Conservation (phyloP, 35 echinoderm and acorn worm genomes). For the Apostichopus californicus region DNA sequence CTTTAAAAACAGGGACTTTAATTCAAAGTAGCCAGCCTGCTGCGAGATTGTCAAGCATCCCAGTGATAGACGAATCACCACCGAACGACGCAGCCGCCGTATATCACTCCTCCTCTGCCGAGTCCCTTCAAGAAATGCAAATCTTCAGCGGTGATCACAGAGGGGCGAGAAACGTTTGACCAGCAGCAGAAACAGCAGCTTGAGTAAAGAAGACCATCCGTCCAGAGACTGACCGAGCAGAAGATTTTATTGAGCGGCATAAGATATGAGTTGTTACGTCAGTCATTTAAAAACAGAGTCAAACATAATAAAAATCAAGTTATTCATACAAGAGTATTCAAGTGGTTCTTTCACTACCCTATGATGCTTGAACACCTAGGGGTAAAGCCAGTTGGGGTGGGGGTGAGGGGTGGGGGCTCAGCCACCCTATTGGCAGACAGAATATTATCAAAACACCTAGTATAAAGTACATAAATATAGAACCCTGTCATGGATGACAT, state of each 20-base stretch:
- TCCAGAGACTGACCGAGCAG: neutral
- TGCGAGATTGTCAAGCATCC: neutral
- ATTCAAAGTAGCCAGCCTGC: constrained; percentile 30
- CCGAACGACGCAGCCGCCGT: constrained; percentile 35
- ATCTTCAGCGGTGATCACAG: neutral
- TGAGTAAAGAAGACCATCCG: neutral
- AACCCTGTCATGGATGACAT: too few species aligned
- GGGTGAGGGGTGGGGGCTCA: too few species aligned
- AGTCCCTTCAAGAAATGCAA: constrained; percentile 76
- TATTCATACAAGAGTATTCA: too few species aligned
- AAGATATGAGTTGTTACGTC: too few species aligned
- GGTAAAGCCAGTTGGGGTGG: too few species aligned
- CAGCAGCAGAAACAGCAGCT: neutral
- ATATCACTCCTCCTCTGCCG: constrained; percentile 82
- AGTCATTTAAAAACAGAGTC: too few species aligned
- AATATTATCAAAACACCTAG: too few species aligned
- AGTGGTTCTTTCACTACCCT: too few species aligned
- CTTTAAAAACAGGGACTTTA: neutral
- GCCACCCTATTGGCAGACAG: too few species aligned
- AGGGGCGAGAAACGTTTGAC: neutral
- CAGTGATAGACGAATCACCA: constrained; percentile 45
- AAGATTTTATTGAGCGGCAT: neutral
- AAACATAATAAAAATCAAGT: too few species aligned
- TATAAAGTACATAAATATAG: too few species aligned
- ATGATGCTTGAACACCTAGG: too few species aligned